phyloP scores from a whole-genome alignment of 2,797 vertebrate genomes.

The Microchirus variegatus region DNA sequence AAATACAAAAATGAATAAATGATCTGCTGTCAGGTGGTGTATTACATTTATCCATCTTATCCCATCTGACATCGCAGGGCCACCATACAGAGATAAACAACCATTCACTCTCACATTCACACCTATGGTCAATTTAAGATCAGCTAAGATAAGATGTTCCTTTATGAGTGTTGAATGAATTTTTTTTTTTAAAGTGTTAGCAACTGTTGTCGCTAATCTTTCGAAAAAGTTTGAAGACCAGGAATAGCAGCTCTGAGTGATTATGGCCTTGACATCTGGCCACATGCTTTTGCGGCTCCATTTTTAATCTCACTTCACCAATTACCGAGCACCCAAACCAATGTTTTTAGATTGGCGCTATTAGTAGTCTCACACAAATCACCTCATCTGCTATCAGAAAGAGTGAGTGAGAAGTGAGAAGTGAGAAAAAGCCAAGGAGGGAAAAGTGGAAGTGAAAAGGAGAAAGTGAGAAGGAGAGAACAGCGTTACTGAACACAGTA shows the following conservation, averaged over 20 bases:
- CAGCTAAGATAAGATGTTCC: no score
- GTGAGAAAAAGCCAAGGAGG: conserved; percentile 17
- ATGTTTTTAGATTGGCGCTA: conserved; percentile 17
- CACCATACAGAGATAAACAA: no score
- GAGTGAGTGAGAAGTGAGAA: conserved; percentile 6
- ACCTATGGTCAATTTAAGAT: no score
- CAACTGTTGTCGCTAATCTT: not conserved
- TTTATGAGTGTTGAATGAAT: no score
- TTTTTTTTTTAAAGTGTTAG: no score
- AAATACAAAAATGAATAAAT: no score
- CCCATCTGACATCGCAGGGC: no score
- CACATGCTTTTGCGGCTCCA: conserved; percentile 21
- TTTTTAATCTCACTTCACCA: conserved; percentile 38
- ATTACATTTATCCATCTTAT: no score
- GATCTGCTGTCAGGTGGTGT: no score
- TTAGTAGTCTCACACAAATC: conserved; percentile 36
- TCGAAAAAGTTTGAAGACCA: conserved; percentile 18
- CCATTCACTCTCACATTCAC: no score
- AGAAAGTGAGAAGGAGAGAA: conserved; percentile 23
- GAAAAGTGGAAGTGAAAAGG: conserved; percentile 20
- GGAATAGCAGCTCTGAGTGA: conserved; percentile 33
- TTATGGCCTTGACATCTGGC: not conserved
- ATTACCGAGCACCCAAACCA: conserved; percentile 18
- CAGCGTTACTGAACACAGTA: conserved; percentile 4
- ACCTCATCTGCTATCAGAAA: conserved; percentile 19